Conservation (phyloP, 2,113 vertebrate species). For the Gambusia holbrooki region DNA sequence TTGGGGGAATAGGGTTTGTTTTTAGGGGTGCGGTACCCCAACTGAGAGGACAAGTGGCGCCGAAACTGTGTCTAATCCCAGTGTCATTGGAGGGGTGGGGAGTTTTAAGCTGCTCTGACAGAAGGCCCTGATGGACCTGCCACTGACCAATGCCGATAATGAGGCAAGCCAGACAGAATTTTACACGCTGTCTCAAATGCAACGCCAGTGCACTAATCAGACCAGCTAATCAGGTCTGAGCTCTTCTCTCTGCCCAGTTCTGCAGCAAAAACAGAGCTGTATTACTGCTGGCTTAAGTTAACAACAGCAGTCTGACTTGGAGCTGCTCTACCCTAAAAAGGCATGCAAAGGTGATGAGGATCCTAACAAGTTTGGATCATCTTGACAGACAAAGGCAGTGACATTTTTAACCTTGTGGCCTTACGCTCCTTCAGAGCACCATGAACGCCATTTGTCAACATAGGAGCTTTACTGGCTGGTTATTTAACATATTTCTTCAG, state of each 20-base stretch:
- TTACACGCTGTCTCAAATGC: slow-evolving; percentile 59
- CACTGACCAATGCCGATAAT: slow-evolving; percentile 69
- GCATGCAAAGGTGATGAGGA: slow-evolving; percentile 17
- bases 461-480: slow-evolving; percentile 15
- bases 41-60: slow-evolving; percentile 63
- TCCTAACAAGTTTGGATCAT: slow-evolving; percentile 19
- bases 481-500: slow-evolving; percentile 6
- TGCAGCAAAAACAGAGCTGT: slow-evolving; percentile 23
- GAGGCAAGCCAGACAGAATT: slow-evolving; percentile 71
- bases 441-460: slow-evolving; percentile 39
- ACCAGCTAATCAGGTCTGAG: slow-evolving; percentile 76
- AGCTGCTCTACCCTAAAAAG: slow-evolving; percentile 7
- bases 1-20: background rate
- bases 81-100: slow-evolving; percentile 19
- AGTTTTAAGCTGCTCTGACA: slow-evolving; percentile 64
- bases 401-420: slow-evolving; percentile 39
- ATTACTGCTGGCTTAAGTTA: slow-evolving; percentile 28
- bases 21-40: slow-evolving; percentile 41
- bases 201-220: slow-evolving; percentile 60
- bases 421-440: slow-evolving; percentile 35
- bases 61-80: slow-evolving; percentile 62
- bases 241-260: slow-evolving; percentile 42
- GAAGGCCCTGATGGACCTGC: slow-evolving; percentile 64
- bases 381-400: slow-evolving; percentile 15
- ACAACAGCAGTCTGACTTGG: slow-evolving; percentile 26